A percentile compares a stretch with the other conserved stretches of the same genome.
Evolutionary conservation across 2,113 vertebrate genomes (phyloP).

Genomic region (Podarcis cretensis): DNA sequence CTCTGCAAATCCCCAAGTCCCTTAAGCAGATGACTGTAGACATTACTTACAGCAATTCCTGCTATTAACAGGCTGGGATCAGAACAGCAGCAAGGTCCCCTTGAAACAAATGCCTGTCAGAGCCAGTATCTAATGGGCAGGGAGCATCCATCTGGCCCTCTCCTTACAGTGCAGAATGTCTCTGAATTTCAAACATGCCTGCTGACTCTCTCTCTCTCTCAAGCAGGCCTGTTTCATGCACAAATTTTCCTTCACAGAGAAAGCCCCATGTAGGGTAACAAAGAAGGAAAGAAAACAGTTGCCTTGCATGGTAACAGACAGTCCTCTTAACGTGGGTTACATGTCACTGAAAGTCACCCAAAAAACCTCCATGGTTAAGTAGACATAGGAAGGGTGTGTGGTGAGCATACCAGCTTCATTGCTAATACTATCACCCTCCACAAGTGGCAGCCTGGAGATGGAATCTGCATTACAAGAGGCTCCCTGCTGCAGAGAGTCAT

Average conservation of each 20-base stretch:
- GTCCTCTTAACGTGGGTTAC: neutral
- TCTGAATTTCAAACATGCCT: slow-evolving; percentile 19
- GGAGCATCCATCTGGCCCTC: slow-evolving; percentile 51
- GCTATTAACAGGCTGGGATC: slow-evolving; percentile 72
- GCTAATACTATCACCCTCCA: neutral
- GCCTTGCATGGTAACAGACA: neutral
- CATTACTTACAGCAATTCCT: slow-evolving; percentile 75
- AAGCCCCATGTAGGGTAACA: neutral
- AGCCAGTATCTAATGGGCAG: slow-evolving; percentile 62
- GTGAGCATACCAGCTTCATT: no score
- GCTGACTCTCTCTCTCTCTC: slow-evolving; percentile 21
- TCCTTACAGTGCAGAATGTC: slow-evolving; percentile 20
- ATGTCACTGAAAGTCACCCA: neutral
- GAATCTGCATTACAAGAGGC: no score
- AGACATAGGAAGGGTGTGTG: no score
- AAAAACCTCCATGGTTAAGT: neutral
- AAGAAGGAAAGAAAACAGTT: no score
- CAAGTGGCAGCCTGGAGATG: no score
- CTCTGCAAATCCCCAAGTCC: slow-evolving; percentile 75
- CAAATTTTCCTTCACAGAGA: slow-evolving; percentile 15
- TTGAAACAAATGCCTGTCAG: slow-evolving; percentile 68
- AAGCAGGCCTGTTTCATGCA: slow-evolving; percentile 12
- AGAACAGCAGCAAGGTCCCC: slow-evolving; percentile 65
- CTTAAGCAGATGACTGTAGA: slow-evolving; percentile 78
- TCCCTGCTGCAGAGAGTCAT: no score